Evolutionary conservation across 2,888 invertebrate species (phyloP).

Genomic region (Aspidiotus destructor): DNA sequence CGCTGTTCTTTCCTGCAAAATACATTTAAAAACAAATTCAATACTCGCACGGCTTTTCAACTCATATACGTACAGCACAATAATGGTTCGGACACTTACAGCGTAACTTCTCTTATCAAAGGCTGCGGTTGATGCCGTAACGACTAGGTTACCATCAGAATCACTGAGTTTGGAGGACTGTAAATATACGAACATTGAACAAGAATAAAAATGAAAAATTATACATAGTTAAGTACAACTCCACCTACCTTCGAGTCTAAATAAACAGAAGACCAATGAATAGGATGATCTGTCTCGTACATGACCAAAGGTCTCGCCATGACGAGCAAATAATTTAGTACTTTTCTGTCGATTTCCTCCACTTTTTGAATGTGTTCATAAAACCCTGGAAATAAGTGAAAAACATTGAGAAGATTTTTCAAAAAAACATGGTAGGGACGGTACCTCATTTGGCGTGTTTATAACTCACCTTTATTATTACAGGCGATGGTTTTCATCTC

Average conservation of each 20-base stretch:
- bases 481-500: conserved; percentile 94
- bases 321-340: conserved; percentile 88
- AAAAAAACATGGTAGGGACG: background rate
- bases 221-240: no score
- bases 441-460: background rate
- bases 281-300: conserved; percentile 81
- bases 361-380: conserved; percentile 80
- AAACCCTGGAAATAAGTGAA: conserved; percentile 54
- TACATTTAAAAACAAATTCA: background rate
- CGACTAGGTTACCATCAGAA: conserved; percentile 46
- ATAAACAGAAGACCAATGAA: conserved; percentile 92
- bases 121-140: conserved; percentile 87
- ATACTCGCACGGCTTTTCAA: background rate
- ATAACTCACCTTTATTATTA: conserved; percentile 74
- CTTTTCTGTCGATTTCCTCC: conserved; percentile 82
- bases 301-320: conserved; percentile 93
- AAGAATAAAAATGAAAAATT: no score
- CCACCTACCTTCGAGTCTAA: conserved; percentile 62
- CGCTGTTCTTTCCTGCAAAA: conserved; percentile 65
- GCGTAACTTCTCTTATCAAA: conserved; percentile 87
- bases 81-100: conserved; percentile 45
- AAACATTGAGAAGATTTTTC: background rate
- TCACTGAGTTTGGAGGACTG: background rate
- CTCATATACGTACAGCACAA: background rate
- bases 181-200: no score